phyloP scores from a whole-genome alignment of 2,888 invertebrate genomes.

The Chromoteleia sp. region DNA sequence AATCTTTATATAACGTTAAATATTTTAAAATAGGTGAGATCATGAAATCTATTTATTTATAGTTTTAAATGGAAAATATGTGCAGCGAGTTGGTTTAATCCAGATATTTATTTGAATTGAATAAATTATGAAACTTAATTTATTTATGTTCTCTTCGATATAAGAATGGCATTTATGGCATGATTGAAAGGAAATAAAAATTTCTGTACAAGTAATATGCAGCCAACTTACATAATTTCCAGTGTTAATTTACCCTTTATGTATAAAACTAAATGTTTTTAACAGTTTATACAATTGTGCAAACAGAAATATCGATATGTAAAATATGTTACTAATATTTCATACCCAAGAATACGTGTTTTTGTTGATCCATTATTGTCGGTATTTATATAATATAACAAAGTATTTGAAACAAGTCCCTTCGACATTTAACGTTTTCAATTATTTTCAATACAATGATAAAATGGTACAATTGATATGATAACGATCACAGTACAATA shows the following conservation, averaged over 20 bases:
- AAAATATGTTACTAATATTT: no score
- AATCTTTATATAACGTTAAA: no score
- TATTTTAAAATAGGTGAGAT: no score
- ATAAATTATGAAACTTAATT: constrained; percentile 2
- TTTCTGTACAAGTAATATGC: no score
- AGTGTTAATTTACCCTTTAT: no score
- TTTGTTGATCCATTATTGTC: background rate
- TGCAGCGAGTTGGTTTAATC: background rate
- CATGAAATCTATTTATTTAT: no score
- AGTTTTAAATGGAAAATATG: background rate
- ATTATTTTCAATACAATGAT: background rate
- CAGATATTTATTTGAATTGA: constrained; percentile 1
- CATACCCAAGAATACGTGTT: background rate
- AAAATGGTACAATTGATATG: background rate
- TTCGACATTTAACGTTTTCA: constrained; percentile 3
- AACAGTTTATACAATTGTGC: no score
- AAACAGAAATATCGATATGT: no score
- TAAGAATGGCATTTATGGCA: background rate
- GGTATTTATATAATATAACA: constrained; percentile 1
- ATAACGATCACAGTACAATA: background rate
- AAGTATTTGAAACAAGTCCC: background rate
- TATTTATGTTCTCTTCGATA: background rate
- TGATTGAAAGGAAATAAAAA: no score
- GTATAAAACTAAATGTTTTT: no score
- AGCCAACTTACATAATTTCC: no score